A percentile compares a stretch with the other conserved stretches of the same genome.
Conservation (phyloP, 2,888 invertebrate genomes). For the Pomacea canaliculata region DNA sequence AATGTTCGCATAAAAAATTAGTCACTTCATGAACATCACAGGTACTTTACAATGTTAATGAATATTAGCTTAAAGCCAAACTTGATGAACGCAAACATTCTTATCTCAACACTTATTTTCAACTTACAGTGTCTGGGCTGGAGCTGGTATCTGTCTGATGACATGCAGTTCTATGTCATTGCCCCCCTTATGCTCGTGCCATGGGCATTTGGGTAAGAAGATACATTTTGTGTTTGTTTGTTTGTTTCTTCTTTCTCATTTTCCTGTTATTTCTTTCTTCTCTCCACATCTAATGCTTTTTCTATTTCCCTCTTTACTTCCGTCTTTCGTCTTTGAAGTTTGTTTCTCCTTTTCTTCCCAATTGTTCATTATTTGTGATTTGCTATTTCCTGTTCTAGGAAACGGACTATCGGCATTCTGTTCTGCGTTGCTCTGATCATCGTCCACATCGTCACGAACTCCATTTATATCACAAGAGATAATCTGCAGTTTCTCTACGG, state of each 20-base stretch:
- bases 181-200: conserved; percentile 30
- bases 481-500: background rate
- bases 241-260: background rate
- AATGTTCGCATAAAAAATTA: background rate
- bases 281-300: background rate
- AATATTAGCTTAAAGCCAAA: too few species aligned
- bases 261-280: background rate
- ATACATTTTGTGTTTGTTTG: background rate
- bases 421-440: background rate
- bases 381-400: background rate
- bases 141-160: conserved; percentile 32
- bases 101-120: background rate
- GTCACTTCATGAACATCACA: too few species aligned
- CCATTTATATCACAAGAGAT: background rate
- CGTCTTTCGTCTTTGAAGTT: too few species aligned
- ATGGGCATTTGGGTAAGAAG: conserved; percentile 20
- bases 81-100: background rate
- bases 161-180: conserved; percentile 31
- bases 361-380: background rate
- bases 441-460: background rate
- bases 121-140: conserved; percentile 27
- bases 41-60: too few species aligned
- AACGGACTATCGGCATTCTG: background rate
- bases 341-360: too few species aligned
- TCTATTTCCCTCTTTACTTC: background rate